Base-by-base conservation (phyloP, 2,113 vertebrate species). In the Morone saxatilis region DNA sequence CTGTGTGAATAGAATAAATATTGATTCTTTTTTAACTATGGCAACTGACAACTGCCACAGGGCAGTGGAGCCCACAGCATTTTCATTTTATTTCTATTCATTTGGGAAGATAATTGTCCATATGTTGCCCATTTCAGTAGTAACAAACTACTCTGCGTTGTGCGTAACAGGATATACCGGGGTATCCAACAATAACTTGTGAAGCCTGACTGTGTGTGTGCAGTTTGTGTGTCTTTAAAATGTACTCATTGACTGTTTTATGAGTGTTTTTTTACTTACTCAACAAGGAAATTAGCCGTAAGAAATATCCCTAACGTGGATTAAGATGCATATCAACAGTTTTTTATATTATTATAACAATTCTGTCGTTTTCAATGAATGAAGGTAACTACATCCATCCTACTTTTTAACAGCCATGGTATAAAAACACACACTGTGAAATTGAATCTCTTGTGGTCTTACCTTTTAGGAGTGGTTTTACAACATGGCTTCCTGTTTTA, bases 391-490 rank as follows among this genome's bases (percentile, higher is more conserved):
- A 56, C 16, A 41, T 63, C 12, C 10, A 77, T 56, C 31, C 43
- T 31, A 17, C 51, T 13, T 51, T 61, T 7, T 16, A 25, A 63
- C 50, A 25, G 11, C 63, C 66, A 3, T 11, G 47, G 19, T 20
- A 65, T 69, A 59, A 81, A 80, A 80, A 70, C 31, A 40, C 40
- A 73, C 4, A 56, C 54, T 76, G 79, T 78, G 43, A 67, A 76
- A 82, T 72, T 79, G 20, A 82, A 69, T 73, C 20, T 78, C 31
- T 31, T 74, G 66, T 56, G 57, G 47, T 31, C 45, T 77, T 71
- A 79, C 51, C 51, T 67, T 85, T 6, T 51, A 69, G 56, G 85
- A 76, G 41, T 16, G n/a, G 20, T 51, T 89, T 82, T 75, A 78
- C 53, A 63, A 75, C 40, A 80, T 25, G 31, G 47, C 40, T 84